These are phyloP conservation scores for Enoplolaimus lenunculus DNA, from an alignment of 2,888 invertebrate species.

Conservation along the genomic window DNA sequence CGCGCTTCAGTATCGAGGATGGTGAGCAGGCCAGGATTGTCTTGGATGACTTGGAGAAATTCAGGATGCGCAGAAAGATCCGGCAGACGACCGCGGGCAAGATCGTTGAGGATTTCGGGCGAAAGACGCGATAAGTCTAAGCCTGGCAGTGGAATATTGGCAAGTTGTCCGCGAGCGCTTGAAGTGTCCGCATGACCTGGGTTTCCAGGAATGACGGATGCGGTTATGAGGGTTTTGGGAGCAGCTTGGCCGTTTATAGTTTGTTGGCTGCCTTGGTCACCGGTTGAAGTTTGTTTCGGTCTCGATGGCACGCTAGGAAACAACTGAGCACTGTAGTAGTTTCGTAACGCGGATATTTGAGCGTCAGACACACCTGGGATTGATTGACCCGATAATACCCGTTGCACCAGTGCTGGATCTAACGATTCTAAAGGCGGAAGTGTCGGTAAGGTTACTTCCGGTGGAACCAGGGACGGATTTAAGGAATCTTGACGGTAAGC, in stretches of 20 bases:
- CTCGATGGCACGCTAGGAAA: neutral
- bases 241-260: no score
- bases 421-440: neutral
- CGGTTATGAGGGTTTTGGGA: neutral
- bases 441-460: no score
- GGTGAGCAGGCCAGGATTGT: slow-evolving; percentile 11
- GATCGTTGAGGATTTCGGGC: slow-evolving; percentile 7
- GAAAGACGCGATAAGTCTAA: slow-evolving; percentile 9
- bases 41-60: slow-evolving; percentile 9
- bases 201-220: neutral
- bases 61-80: slow-evolving; percentile 9
- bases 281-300: neutral
- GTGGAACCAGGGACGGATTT: no score
- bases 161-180: neutral
- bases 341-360: neutral
- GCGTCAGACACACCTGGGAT: neutral
- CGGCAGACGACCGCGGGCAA: slow-evolving; percentile 7
- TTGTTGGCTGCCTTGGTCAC: neutral
- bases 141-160: neutral
- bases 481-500: neutral
- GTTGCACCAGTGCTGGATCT: neutral
- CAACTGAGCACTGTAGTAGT: neutral
- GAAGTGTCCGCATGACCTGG: neutral
- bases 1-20: neutral
- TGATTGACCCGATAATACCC: neutral